Base-by-base conservation (phyloP, 2,113 vertebrate genomes). In the Ciconia boyciana region DNA sequence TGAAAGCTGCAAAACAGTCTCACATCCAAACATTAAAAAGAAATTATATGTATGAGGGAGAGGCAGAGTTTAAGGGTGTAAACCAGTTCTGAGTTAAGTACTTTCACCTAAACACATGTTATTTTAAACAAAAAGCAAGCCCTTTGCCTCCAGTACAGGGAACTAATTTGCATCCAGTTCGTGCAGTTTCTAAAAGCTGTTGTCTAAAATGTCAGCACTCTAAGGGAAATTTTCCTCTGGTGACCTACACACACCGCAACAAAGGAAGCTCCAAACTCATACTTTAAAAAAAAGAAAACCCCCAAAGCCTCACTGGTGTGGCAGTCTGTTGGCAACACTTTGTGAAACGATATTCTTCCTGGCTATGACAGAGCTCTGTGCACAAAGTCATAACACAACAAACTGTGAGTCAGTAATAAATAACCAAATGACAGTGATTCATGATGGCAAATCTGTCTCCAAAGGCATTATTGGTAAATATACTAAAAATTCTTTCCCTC, bases 401-500 rank as follows among this genome's bases (percentile, higher is more conserved):
- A 83, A 82, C 54, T 83, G 36, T 11, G 78, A 94, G 74, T 75
- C 81, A 77, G 29, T 16, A 91, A 85, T 62, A 94, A 94, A 87
- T 74, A 96, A 87, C 69, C 57, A 44, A 78, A 61, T 2, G 13
- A 62, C 91, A 96, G 26, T 64, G 93, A 95, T 1, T 57, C 84
- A 95, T 86, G 91, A 77, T 2, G 43, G 89, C 78, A 82, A 66
- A 74, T 72, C 57, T 91, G 75, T 86, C 95, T 83, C 87, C 78
- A 95, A 29, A 39, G 57, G 70, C 89, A 83, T 84, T 76, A 87
- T 2, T 83, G 78, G 78, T 71, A 78, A 85, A 93, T 94, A 92
- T 34, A 94, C 62, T 72, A 91, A 93, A 81, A 96, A 94, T 93
- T 94, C 66, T 77, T 95, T 89, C 78, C 85, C 48, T 76, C 58